Conservation (phyloP, 1,140 invertebrate genomes). For the Ectropis grisescens region DNA sequence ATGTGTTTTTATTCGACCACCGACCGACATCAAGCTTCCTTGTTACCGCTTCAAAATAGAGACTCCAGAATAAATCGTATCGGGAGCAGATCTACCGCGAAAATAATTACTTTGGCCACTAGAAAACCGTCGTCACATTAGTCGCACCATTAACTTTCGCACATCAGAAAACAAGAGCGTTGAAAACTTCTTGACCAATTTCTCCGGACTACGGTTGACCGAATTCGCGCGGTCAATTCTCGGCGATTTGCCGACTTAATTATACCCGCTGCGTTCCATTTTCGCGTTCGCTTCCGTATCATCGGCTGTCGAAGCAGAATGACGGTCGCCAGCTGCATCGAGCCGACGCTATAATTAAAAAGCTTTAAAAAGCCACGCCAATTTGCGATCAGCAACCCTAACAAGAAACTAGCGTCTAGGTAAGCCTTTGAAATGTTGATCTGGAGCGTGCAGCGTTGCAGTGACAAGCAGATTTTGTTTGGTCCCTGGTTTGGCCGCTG, state of each 20-base stretch:
- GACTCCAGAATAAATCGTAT: neutral
- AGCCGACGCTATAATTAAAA: neutral
- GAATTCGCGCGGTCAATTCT: conserved; percentile 48
- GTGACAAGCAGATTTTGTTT: too few species aligned
- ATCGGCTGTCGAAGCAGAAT: conserved; percentile 30
- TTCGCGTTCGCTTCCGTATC: conserved; percentile 47
- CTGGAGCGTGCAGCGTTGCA: too few species aligned
- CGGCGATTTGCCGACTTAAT: conserved; percentile 57
- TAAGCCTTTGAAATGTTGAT: too few species aligned
- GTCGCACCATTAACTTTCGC: too few species aligned
- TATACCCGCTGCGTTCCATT: conserved; percentile 62
- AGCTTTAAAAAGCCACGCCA: conserved; percentile 12
- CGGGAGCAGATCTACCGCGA: too few species aligned
- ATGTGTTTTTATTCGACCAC: too few species aligned
- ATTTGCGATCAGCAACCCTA: conserved; percentile 19
- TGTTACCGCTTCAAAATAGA: too few species aligned
- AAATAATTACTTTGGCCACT: neutral
- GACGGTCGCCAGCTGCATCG: conserved; percentile 10
- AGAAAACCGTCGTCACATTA: neutral
- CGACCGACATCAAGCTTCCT: too few species aligned
- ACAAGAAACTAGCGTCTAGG: neutral
- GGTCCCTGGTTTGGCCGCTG: too few species aligned
- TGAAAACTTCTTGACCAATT: conserved; percentile 12
- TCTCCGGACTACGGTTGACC: conserved; percentile 28
- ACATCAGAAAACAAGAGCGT: too few species aligned